Evolutionary conservation across 2,797 vertebrate species (phyloP).

Genomic region (Chelonia mydas): DNA sequence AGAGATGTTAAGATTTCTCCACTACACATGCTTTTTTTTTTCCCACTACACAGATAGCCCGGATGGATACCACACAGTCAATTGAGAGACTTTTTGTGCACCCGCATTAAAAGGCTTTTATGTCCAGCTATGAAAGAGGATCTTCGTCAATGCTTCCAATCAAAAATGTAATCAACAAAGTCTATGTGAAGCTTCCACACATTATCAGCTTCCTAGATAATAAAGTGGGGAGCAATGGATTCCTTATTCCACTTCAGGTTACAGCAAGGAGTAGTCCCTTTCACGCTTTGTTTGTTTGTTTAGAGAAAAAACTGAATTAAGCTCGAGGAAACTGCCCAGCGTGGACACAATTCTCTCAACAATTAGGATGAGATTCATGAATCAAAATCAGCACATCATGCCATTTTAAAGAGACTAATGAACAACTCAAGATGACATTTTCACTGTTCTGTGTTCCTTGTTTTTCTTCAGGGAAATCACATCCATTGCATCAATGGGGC

Average conservation of each 20-base stretch:
- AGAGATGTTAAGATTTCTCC: conserved; percentile 32
- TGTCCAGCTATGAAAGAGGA: conserved; percentile 13
- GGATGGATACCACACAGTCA: conserved; percentile 32
- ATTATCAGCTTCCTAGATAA: conserved; percentile 31
- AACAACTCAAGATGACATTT: conserved; percentile 38
- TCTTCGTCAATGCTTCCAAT: neutral
- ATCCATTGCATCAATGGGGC: neutral
- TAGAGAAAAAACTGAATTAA: conserved; percentile 47
- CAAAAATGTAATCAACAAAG: neutral
- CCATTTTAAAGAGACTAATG: conserved; percentile 50
- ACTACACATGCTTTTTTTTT: neutral
- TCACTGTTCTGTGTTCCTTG: conserved; percentile 26
- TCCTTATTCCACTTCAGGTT: conserved; percentile 48
- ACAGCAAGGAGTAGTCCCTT: neutral
- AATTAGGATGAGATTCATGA: conserved; percentile 51
- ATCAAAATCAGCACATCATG: conserved; percentile 47
- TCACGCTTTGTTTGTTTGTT: conserved; percentile 49
- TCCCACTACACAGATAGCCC: neutral
- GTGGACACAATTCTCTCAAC: conserved; percentile 40
- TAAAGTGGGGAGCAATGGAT: neutral
- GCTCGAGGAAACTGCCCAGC: conserved; percentile 22
- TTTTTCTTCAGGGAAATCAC: conserved; percentile 55
- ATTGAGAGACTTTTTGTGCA: neutral
- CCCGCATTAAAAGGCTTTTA: neutral
- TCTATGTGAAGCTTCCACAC: conserved; percentile 8